Conservation (phyloP, 2,113 vertebrate genomes). For the Ammodytes dubius region DNA sequence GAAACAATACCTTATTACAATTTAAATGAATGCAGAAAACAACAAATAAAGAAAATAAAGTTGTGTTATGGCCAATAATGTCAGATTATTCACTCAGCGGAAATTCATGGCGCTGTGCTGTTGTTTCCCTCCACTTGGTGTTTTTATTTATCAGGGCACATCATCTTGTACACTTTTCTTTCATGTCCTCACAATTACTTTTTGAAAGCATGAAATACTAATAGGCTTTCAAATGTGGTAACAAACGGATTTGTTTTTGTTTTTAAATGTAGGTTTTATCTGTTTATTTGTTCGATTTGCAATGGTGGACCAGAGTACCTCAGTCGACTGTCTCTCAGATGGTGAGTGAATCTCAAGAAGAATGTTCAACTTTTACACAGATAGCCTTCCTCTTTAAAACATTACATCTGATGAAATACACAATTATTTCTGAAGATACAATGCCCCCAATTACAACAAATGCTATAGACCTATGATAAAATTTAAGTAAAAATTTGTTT, state of each 20-base stretch:
- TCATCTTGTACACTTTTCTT: not conserved
- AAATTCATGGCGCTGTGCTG: not conserved
- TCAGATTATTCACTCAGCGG: not conserved
- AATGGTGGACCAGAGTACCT: slow-evolving; percentile 99
- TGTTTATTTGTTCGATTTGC: slow-evolving; percentile 98
- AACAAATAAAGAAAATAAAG: not conserved
- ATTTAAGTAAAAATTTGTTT: not conserved
- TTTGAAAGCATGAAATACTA: not conserved
- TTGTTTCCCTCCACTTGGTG: not conserved
- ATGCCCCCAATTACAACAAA: not conserved
- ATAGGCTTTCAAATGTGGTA: not conserved
- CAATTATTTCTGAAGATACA: not conserved
- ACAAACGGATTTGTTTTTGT: not conserved
- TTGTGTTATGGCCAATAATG: not conserved
- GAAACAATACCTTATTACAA: not conserved
- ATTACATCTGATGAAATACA: not conserved
- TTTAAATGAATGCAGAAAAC: not conserved
- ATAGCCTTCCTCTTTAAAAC: not conserved
- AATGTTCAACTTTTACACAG: not conserved
- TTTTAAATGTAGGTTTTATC: slow-evolving; percentile 91
- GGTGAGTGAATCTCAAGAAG: slow-evolving; percentile 83
- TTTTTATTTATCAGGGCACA: not conserved
- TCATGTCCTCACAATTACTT: not conserved
- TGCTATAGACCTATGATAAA: not conserved
- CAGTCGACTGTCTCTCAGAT: slow-evolving; percentile 95